Evolutionary conservation across 2,113 vertebrate genomes (phyloP).

Genomic region (Malurus melanocephalus): DNA sequence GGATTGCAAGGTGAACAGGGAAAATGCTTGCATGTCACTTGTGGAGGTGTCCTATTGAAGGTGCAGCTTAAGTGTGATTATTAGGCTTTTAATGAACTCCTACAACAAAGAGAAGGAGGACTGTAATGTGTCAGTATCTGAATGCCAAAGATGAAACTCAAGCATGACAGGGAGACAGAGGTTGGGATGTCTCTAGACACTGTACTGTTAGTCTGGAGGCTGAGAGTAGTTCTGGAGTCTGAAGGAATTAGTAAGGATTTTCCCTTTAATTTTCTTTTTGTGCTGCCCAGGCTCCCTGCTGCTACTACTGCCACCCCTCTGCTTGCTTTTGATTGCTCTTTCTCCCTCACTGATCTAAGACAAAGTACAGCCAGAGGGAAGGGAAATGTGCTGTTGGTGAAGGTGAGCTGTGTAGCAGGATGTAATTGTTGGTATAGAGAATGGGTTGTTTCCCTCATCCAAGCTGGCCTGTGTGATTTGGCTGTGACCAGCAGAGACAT

Average conservation of each 20-base stretch:
- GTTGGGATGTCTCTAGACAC: neutral
- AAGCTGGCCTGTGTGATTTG: neutral
- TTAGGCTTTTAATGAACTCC: neutral
- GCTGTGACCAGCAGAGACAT: neutral
- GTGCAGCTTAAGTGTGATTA: neutral
- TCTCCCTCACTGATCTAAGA: neutral
- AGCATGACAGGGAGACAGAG: neutral
- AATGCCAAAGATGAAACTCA: neutral
- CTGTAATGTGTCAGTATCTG: neutral
- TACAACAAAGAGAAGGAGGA: neutral
- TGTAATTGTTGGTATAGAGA: neutral
- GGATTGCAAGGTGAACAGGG: neutral
- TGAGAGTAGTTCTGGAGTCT: neutral
- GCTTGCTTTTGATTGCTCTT: neutral
- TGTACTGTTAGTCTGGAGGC: neutral
- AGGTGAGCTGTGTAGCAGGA: neutral
- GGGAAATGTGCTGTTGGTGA: neutral
- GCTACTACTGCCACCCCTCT: neutral
- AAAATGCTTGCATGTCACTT: neutral
- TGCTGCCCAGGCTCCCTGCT: neutral
- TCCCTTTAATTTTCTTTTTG: neutral
- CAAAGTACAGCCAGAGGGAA: neutral
- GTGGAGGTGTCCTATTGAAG: neutral
- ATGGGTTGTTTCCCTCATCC: neutral
- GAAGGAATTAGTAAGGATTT: neutral